These are phyloP conservation scores for Lucifuga dentata DNA, from an alignment of 2,113 vertebrate species.

Conservation along the genomic window DNA sequence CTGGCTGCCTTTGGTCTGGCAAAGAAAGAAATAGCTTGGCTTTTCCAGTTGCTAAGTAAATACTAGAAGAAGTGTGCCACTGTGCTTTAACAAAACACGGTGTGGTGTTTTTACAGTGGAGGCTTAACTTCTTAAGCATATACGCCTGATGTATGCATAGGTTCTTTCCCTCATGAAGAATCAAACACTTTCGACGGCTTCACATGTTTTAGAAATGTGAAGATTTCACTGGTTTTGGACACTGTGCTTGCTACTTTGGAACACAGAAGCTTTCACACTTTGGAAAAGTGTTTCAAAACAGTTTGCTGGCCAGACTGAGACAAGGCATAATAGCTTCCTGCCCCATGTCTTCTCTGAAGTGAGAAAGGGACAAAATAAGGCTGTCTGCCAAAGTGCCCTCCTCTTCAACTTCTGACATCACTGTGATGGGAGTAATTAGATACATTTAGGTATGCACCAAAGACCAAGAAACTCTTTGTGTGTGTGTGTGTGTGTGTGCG, in stretches of 20 bases:
- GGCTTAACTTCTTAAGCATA: constrained; percentile 42
- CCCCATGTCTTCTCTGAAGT: constrained; percentile 32
- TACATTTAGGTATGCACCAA: constrained; percentile 8
- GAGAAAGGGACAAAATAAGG: constrained; percentile 55
- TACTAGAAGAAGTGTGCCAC: constrained; percentile 71
- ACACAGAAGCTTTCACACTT: constrained; percentile 37
- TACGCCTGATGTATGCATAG: constrained; percentile 39
- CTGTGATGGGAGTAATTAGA: constrained; percentile 42
- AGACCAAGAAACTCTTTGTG: too few relatives aligned
- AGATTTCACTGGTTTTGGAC: constrained; percentile 12
- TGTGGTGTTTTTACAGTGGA: constrained; percentile 53
- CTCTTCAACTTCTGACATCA: constrained; percentile 12
- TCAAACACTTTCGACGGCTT: constrained; percentile 26
- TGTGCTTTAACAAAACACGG: constrained; percentile 57
- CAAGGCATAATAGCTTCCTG: constrained; percentile 49
- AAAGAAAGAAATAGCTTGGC: constrained; percentile 67
- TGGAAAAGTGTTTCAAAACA: constrained; percentile 32
- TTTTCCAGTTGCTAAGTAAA: constrained; percentile 69
- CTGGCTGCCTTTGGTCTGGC: constrained; percentile 64
- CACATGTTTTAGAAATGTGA: constrained; percentile 15
- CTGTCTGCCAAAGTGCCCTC: constrained; percentile 26
- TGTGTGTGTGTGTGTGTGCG: background rate
- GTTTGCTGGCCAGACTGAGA: constrained; percentile 22
- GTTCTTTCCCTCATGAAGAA: constrained; percentile 13
- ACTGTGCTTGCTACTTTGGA: constrained; percentile 29